Conservation (phyloP, 1,140 invertebrate species). For the Plectrocnemia conspersa region DNA sequence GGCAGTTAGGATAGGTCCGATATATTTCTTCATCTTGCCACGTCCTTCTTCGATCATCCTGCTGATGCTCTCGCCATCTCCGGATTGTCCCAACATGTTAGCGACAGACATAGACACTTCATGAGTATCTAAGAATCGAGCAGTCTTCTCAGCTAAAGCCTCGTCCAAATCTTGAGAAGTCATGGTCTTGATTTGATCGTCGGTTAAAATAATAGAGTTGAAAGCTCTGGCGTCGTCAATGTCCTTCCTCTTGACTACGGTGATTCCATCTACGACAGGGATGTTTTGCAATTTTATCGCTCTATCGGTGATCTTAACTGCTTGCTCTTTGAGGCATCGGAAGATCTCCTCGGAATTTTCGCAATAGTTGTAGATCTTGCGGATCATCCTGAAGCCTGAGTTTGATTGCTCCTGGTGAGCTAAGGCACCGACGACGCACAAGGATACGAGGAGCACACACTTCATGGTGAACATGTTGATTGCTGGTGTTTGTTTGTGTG, state of each 20-base stretch:
- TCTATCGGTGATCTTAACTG: constrained; percentile 58
- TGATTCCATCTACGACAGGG: constrained; percentile 59
- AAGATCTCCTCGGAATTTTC: constrained; percentile 55
- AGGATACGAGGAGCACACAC: constrained; percentile 36
- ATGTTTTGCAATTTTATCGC: constrained; percentile 58
- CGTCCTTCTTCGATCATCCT: constrained; percentile 54
- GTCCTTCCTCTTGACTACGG: constrained; percentile 46
- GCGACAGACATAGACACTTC: constrained; percentile 55
- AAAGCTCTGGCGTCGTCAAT: constrained; percentile 46
- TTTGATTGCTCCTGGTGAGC: constrained; percentile 37
- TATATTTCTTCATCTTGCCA: constrained; percentile 54
- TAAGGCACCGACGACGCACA: constrained; percentile 39
- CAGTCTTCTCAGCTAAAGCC: constrained; percentile 54
- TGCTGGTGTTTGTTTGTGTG: constrained; percentile 1
- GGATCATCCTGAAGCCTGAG: constrained; percentile 45
- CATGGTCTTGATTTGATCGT: constrained; percentile 51
- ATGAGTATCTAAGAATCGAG: constrained; percentile 57
- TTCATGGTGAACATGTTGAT: constrained; percentile 21
- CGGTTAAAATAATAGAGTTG: constrained; percentile 45
- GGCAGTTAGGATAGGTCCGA: constrained; percentile 56
- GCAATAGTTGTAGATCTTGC: constrained; percentile 59
- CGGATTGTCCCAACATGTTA: constrained; percentile 38
- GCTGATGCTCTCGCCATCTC: constrained; percentile 36
- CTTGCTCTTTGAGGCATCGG: constrained; percentile 64
- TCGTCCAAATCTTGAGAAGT: constrained; percentile 50